Base-by-base conservation (phyloP, 2,113 vertebrate species). In the Nibea albiflora region DNA sequence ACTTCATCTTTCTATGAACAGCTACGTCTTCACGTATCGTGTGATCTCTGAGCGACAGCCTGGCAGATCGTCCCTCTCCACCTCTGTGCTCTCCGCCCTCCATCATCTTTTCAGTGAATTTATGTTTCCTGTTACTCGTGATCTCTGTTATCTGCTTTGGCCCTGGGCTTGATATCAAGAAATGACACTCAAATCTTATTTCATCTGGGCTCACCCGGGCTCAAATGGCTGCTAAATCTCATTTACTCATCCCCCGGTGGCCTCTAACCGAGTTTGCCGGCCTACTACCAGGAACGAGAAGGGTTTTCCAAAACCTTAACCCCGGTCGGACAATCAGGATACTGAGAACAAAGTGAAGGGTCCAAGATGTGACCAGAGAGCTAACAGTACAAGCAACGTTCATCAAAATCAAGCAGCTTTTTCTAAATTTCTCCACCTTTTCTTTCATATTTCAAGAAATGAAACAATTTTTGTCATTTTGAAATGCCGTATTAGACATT, bases 111-210 rank as follows among this genome's bases (percentile, higher is more conserved):
- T 52, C 64, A 56, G 53, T 76, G 50, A 62, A 80, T 74, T 44
- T 39, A 56, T 70, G 74, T 68, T 84, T 87, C 84, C 78, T 63
- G 86, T 77, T 77, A 17, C 42, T 78, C 28, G 31, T 65, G 61
- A 78, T 79, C 81, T 86, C 83, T 24, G 60, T 80, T 87, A 89
- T 90, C 86, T 86, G 57, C 81, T 68, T 71, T 22, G 60, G 78
- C 78, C 73, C 58, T n/a, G 26, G 74, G 73, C 47, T 72, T 83
- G 50, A 90, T 88, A 90, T 90, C 67, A 73, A 90, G 73, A 90
- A 83, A 85, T 83, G 62, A 80, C 85, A 56, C 71, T 82, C 53
- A 89, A 91, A 92, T 91, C 86, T 58, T 26, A 89, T 92, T 92
- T 90, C 26, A 68, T 60, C 69, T 64, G 63, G 81, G 86, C 76